Evolutionary conservation across 2,113 vertebrate species (phyloP), one percentile per base, ranked within the genome.

Genomic region (Dasypus novemcinctus): DNA sequence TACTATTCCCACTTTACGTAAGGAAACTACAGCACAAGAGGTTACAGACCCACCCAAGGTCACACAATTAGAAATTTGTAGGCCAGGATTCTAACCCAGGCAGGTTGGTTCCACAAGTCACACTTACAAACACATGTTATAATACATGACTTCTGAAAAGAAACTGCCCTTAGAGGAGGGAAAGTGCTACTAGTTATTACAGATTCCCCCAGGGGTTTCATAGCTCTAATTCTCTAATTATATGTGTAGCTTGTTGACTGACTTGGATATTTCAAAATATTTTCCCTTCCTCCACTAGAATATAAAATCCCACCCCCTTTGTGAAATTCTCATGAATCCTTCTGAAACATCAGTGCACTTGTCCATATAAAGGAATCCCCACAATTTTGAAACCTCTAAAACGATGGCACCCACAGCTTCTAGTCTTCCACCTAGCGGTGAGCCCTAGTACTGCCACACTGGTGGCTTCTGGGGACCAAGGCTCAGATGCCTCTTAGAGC

Each of bases 241-340:
- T 13, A 29, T 15, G 27, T 43, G 52, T 57, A 78, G 63, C n/a
- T 92, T 93, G 29, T 71, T 90, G 81, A 78, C 66, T 38, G 36
- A 89, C 38, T 46, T 61, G 31, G 8, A 21, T 83, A 57, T 94
- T 95, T 95, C 83, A 68, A 92, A 90, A 71, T 80, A 33, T 41
- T 84, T 79, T 68, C 15, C 69, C 21, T 93, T 96, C 33, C 49
- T 88, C 64, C 63, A 93, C 94, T 69, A 52, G 61, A 94, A 86
- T 69, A 54, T 59, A 79, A 93, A 85, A 54, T 83, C 54, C 23
- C 23, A 1, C 20, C 6, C 0, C 5, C 8, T 52, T 46, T 54
- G 76, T 57, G 36, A 93, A 82, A 76, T 95, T 74, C 72, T 95
- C 61, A 59, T 41, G 17, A 94, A 80, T 8, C 8, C 33, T 75